Base-by-base conservation (phyloP, 2,888 invertebrate genomes). In the Criorhina ranunculi region DNA sequence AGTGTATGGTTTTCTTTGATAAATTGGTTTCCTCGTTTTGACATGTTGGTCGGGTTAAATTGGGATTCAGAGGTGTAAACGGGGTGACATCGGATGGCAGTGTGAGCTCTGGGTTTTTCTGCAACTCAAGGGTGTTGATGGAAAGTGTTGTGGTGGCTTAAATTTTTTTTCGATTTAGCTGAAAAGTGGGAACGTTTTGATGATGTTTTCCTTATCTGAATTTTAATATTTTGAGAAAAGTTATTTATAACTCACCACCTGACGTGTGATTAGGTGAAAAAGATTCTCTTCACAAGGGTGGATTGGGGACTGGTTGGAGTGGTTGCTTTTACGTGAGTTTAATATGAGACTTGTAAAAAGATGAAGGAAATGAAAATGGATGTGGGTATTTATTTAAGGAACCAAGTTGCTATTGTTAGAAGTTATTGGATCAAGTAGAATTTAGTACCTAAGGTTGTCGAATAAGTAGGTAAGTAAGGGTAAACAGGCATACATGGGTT, bases 1-100 rank as follows among this genome's bases (percentile, higher is more conserved):
- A 11, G n/a, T 35, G 42, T 53, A 53, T 3, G 42, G 31, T 46
- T 40, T 53, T 24, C 33, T 53, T 73, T 73, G 73, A 73, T 73
- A 73, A 73, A 73, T 73, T 73, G 62, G 62, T 73, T 73, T 53
- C 51, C 42, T 55, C 62, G 42, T 64, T 73, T 73, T 73, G 73
- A 73, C 73, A 73, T 40, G 24, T 53, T 62, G 62, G 53, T 42
- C 33, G 53, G 73, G 62, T 62, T 73, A 35, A 60, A 46, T 49
- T 29, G 51, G 24, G 66, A 66, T 29, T 5, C 9, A 46, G 24
- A 17, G 12, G 33, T 15, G 55, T 53, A 40, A 31, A 31, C 42
- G 31, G 24, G 42, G 44, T 29, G 15, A 31, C n/a, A 51, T 5
- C 11, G 12, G 31, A 7, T 24, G 7, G 8, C 8, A 31, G 12